Base-by-base conservation (phyloP, 2,888 invertebrate genomes). In the Anticlea derivata region DNA sequence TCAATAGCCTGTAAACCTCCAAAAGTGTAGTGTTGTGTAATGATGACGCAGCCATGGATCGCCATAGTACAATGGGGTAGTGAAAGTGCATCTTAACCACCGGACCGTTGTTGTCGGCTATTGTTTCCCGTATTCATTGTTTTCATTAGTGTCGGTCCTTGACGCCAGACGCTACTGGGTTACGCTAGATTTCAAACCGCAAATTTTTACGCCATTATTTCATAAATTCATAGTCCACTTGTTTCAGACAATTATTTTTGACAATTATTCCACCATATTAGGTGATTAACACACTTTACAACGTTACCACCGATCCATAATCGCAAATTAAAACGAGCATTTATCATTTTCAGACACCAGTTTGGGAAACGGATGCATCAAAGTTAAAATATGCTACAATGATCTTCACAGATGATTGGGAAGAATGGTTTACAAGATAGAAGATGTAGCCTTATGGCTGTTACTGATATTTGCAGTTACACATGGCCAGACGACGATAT, bases 91-190 rank as follows among this genome's bases (percentile, higher is more conserved):
- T 64, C 78, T 71, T 66, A 78, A 78, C 74, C 78, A 84, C 75
- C 80, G 79, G 78, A 78, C 80, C 82, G 78, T 78, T 75, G n/a
- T 60, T 70, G 64, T 65, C 69, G 69, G 75, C 80, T 68, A 89
- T 90, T 90, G 90, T 90, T 82, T 73, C 66, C 64, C 68, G 64
- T 75, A 73, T 73, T 72, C 80, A 88, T 88, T 88, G 88, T 88
- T 82, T 83, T 78, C 69, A 77, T 79, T 78, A 73, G 66, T 63
- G 65, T 54, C 63, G 72, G 83, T 80, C 85, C 86, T 88, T 89
- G 83, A 75, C 75, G 81, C 76, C 75, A 79, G 80, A 73, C 75
- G 80, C 77, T 75, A 79, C 73, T 75, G 73, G 72, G 75, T 51
- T 50, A 40, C 43, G 38, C n/a, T 34, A 12, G 13, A 13, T 56